These are phyloP conservation scores for Papilio demoleus DNA, from an alignment of 2,888 invertebrate genomes.

Conservation along the genomic window DNA sequence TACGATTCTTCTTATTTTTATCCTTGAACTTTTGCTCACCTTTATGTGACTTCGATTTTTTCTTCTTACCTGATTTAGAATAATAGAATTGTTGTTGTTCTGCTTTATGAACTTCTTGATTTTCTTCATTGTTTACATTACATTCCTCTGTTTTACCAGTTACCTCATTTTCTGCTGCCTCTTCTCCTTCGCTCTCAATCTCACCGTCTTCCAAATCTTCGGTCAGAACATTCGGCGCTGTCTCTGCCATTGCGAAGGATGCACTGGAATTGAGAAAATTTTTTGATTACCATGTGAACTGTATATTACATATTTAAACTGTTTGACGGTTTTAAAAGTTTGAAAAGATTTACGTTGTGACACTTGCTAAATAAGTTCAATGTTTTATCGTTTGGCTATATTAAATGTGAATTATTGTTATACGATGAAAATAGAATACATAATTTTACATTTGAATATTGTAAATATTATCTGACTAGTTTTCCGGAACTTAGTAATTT, in stretches of 20 bases:
- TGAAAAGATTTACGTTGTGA: neutral
- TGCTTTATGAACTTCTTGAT: conserved; percentile 48
- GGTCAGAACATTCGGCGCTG: conserved; percentile 52
- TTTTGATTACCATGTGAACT: conserved; percentile 21
- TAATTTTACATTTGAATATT: no score
- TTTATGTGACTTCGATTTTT: conserved; percentile 78
- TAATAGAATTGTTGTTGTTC: conserved; percentile 66
- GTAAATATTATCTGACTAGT: no score
- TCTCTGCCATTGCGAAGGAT: conserved; percentile 66
- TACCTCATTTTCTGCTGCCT: conserved; percentile 56
- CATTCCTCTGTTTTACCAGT: conserved; percentile 59
- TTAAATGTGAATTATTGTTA: no score
- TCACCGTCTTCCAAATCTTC: conserved; percentile 94
- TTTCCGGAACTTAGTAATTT: no score
- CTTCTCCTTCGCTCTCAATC: conserved; percentile 86
- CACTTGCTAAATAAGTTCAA: neutral
- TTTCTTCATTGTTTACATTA: conserved; percentile 46
- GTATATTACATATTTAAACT: neutral
- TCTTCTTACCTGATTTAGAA: conserved; percentile 80
- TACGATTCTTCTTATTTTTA: conserved; percentile 79
- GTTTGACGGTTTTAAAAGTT: neutral
- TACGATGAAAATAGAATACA: no score
- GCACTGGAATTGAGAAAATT: conserved; percentile 69
- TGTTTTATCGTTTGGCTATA: neutral
- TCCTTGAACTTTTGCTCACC: conserved; percentile 78